These are phyloP conservation scores for Glyphotaelius pellucidus DNA, from an alignment of 2,888 invertebrate species.

Conservation along the genomic window DNA sequence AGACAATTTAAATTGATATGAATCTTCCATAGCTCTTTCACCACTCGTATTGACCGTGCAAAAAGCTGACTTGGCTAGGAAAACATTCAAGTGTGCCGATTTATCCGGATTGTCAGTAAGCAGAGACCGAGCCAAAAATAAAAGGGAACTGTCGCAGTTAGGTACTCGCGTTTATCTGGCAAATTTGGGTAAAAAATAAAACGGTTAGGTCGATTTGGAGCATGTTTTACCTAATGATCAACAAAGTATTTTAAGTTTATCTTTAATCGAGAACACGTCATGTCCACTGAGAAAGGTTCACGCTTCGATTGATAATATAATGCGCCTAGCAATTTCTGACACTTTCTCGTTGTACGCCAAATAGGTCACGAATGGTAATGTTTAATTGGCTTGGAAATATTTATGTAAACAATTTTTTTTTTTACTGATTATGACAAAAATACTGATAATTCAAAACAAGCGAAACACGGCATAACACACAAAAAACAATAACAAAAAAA, in stretches of 20 bases:
- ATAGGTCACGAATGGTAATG: not conserved
- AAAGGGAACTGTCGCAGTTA: not conserved
- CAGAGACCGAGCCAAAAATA: not conserved
- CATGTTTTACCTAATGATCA: not conserved
- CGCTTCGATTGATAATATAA: not conserved
- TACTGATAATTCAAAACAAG: not conserved
- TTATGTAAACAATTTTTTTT: not conserved
- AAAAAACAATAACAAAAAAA: too few species aligned
- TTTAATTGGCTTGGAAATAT: not conserved
- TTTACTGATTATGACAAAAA: too few species aligned
- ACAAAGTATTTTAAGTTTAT: not conserved
- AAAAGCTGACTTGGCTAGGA: slow-evolving; percentile 30
- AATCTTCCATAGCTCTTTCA: not conserved
- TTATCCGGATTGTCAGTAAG: not conserved
- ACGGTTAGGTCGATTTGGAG: not conserved
- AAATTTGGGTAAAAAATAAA: not conserved
- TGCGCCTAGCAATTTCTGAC: not conserved
- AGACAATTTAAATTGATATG: not conserved
- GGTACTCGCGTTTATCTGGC: not conserved
- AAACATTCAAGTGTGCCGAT: slow-evolving; percentile 26
- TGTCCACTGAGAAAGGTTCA: not conserved
- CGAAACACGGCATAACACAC: too few species aligned
- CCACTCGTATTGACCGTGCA: not conserved
- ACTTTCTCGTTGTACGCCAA: not conserved
- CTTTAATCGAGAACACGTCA: not conserved